These are phyloP conservation scores for Dipodomys stephensi DNA, from an alignment of 2,113 vertebrate species.

Conservation along the genomic window DNA sequence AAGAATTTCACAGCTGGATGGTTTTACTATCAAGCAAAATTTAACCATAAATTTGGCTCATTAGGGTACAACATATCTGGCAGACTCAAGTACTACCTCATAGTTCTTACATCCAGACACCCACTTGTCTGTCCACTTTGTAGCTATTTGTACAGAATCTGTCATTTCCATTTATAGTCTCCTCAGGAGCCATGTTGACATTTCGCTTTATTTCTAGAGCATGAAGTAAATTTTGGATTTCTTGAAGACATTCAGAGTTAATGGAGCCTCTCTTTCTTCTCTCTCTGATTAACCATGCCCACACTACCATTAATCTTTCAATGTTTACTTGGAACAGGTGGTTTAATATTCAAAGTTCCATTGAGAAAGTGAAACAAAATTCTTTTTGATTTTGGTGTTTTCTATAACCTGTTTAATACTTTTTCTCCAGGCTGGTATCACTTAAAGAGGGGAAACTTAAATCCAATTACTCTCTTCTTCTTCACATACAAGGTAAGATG, in stretches of 20 bases:
- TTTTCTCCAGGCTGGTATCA: background rate
- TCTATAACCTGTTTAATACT: background rate
- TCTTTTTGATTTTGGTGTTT: background rate
- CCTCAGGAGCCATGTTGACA: background rate
- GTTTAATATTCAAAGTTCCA: background rate
- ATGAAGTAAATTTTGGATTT: background rate
- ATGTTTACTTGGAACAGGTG: background rate
- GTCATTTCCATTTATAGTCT: background rate
- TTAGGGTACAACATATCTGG: background rate
- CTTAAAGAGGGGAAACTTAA: background rate
- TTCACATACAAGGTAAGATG: background rate
- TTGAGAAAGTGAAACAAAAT: background rate
- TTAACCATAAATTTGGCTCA: background rate
- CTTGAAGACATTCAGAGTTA: background rate
- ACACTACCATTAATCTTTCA: background rate
- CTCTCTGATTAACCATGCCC: background rate
- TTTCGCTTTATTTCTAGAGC: background rate
- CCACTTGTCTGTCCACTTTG: background rate
- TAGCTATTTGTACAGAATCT: background rate
- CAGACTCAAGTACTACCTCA: background rate
- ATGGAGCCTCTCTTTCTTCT: background rate
- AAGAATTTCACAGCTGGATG: conserved; percentile 3
- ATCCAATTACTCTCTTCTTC: background rate
- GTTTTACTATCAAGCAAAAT: background rate
- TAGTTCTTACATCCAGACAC: background rate